These are phyloP conservation scores for Ia io DNA, from an alignment of 2,113 vertebrate genomes.

Conservation along the genomic window DNA sequence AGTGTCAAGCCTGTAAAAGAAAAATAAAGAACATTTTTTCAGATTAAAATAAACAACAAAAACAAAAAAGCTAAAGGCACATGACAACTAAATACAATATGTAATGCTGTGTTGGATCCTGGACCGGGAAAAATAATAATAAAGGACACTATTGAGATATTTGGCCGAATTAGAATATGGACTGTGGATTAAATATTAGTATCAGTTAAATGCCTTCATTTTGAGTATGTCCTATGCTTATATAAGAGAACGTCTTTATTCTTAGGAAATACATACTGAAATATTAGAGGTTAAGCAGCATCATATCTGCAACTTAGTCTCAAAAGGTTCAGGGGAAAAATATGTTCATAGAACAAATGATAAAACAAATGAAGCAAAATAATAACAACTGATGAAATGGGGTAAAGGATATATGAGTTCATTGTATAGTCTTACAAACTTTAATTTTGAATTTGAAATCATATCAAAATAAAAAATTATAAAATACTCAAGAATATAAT, in stretches of 20 bases:
- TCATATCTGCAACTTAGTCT: background rate
- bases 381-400: background rate
- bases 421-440: background rate
- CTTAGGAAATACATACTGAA: background rate
- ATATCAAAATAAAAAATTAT: slow-evolving; percentile 7
- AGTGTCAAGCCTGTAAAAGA: slow-evolving; percentile 13
- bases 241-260: background rate
- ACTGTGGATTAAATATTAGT: background rate
- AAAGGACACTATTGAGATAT: background rate
- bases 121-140: background rate
- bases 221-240: background rate
- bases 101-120: background rate
- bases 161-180: background rate
- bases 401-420: background rate
- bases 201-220: background rate
- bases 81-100: background rate
- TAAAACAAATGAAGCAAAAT: slow-evolving; percentile 17
- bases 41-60: background rate
- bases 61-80: background rate
- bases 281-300: background rate
- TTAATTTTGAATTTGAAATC: slow-evolving; percentile 20
- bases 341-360: background rate
- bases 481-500: background rate
- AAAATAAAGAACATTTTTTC: background rate
- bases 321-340: background rate